A percentile compares a stretch with the other conserved stretches of the same genome.
phyloP scores from a whole-genome alignment of 1,140 invertebrate genomes.

The Pristionchus pacificus region DNA sequence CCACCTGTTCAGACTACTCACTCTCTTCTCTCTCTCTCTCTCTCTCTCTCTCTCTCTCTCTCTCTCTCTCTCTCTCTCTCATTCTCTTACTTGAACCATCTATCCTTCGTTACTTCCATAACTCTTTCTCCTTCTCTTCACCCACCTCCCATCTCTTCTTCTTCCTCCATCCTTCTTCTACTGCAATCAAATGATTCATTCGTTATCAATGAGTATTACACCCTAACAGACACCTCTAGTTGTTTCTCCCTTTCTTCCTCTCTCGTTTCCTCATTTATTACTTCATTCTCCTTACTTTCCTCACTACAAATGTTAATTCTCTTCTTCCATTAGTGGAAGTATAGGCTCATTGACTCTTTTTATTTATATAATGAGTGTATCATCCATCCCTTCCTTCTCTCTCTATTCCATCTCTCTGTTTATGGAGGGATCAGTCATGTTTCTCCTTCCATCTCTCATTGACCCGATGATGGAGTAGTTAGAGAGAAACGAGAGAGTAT shows the following conservation, averaged over 20 bases:
- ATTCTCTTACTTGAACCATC: neutral
- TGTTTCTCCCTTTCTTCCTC: neutral
- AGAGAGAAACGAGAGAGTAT: no score
- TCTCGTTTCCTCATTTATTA: neutral
- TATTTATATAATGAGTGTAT: neutral
- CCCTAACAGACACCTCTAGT: no score
- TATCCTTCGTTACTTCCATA: neutral
- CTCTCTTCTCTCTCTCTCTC: neutral
- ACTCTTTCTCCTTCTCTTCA: neutral
- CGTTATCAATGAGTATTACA: no score
- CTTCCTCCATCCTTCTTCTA: neutral
- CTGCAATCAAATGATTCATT: neutral
- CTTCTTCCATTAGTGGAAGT: no score
- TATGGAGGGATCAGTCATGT: no score
- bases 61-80: neutral
- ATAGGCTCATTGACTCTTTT: no score
- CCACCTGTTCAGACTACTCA: slow-evolving; percentile 3
- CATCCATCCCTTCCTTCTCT: neutral
- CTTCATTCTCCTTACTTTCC: neutral
- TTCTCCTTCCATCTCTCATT: neutral
- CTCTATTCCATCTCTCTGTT: neutral
- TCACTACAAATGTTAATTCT: no score
- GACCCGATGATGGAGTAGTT: neutral
- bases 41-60: neutral
- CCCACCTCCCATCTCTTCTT: neutral